Percentiles rank a stretch among this genome's conserved stretches.
Conservation (phyloP, 1,140 invertebrate genomes). For the Cydia amplana region DNA sequence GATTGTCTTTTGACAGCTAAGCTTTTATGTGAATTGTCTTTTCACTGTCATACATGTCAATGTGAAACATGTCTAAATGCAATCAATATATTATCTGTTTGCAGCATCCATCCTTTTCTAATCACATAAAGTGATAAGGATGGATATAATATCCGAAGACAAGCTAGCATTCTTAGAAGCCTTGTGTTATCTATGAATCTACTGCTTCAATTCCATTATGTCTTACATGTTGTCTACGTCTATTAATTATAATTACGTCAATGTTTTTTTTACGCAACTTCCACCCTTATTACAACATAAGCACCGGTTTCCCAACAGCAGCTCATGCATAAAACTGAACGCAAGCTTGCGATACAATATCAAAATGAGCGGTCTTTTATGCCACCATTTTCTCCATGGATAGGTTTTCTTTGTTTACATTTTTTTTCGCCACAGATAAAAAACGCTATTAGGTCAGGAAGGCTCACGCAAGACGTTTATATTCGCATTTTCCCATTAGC, state of each 20-base stretch:
- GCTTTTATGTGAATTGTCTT: neutral
- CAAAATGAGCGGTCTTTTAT: neutral
- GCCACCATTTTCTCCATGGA: constrained; percentile 2
- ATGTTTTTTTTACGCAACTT: neutral
- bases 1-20: neutral
- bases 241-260: constrained; percentile 1
- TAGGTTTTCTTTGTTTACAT: constrained; percentile 10
- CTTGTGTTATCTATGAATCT: neutral
- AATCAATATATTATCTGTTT: neutral
- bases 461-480: neutral
- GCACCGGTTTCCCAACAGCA: neutral
- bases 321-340: neutral
- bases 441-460: constrained; percentile 1
- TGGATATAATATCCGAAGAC: neutral
- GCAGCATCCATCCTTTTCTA: neutral
- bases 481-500: neutral
- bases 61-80: neutral
- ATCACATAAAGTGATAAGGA: neutral
- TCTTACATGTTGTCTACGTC: neutral
- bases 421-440: constrained; percentile 16
- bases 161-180: neutral
- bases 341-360: neutral
- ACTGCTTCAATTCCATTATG: neutral
- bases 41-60: neutral
- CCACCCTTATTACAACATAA: neutral